Conservation (phyloP, 2,797 vertebrate species). For the Diplodus sargus region DNA sequence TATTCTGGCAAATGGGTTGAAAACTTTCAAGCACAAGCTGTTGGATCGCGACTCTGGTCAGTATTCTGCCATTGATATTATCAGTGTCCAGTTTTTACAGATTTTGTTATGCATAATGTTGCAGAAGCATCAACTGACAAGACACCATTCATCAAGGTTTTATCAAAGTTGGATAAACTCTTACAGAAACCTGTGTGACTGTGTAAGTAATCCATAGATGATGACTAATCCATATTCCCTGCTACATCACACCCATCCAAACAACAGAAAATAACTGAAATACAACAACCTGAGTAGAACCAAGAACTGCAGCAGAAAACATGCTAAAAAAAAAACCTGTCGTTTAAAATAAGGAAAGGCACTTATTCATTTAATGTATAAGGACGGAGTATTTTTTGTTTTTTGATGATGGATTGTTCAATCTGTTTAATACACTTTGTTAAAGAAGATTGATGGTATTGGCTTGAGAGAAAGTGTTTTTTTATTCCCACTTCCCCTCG, state of each 20-base stretch:
- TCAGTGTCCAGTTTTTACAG: background rate
- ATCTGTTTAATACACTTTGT: slow-evolving; percentile 78
- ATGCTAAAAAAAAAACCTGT: background rate
- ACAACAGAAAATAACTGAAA: slow-evolving; percentile 4
- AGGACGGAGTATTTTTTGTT: slow-evolving; percentile 58
- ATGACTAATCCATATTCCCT: slow-evolving; percentile 16
- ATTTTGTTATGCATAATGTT: background rate
- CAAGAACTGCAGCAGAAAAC: background rate
- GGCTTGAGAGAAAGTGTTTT: slow-evolving; percentile 69
- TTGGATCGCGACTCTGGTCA: background rate
- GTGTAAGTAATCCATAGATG: background rate
- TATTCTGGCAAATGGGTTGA: too few species aligned
- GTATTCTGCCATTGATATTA: background rate
- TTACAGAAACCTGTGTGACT: background rate
- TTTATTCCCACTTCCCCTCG: slow-evolving; percentile 52
- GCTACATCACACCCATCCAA: background rate
- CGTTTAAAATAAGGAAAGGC: slow-evolving; percentile 50
- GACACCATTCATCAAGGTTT: slow-evolving; percentile 23
- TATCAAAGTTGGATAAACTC: slow-evolving; percentile 19
- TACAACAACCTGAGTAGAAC: background rate
- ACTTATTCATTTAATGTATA: slow-evolving; percentile 74
- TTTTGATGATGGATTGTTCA: slow-evolving; percentile 81
- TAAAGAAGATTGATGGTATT: slow-evolving; percentile 78
- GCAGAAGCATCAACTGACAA: background rate
- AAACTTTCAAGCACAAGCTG: background rate